Base-by-base conservation (phyloP, 30 jellyfish, hydroid and myxozoan genomes). In the Catostylus mosaicus region DNA sequence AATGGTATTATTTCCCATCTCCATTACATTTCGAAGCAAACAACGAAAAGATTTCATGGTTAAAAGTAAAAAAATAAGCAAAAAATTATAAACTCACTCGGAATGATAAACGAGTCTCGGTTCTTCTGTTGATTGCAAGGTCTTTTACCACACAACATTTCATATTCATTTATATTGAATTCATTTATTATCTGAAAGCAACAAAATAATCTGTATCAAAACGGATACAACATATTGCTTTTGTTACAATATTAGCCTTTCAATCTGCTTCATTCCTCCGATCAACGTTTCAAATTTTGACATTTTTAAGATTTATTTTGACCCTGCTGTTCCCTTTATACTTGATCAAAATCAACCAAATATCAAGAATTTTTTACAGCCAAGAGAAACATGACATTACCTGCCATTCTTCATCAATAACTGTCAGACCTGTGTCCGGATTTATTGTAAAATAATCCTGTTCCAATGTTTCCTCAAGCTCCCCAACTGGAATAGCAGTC, bases 121-220 rank as follows among this genome's bases (percentile, higher is more conserved):
- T 91, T 91, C 66, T 91, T 91, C 31, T 70, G 90, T 38, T 82
- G 91, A 31, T 91, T 91, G 71, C 98, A 91, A 1, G 96, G 98
- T 51, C 98, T 76, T 31, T 48, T 46, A 31, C 96, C 98, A 30
- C 88, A 57, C 57, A 82, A 18, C 83, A 73, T 74, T 50, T 65
- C 89, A 43, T 43, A 75, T 45, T 75, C 88, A 29, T 56, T 77
- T 27, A 85, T 61, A 38, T 48, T 35, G 37, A 73, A 64, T 67
- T 73, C 86, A 46, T 66, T 85, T 62, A 85, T 60, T 18, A 66
- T 75, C 95, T 85, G 46, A 54, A 83, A 68, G 23, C 1, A 34
- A 32, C 50, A 33, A 43, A 43, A 43, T n/a, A n/a, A n/a, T n/a
- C n/a, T n/a, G n/a, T n/a, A n/a, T n/a, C n/a, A n/a, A n/a, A n/a